Base-by-base conservation (phyloP, 2,888 invertebrate genomes). In the Trachelus tabidus region DNA sequence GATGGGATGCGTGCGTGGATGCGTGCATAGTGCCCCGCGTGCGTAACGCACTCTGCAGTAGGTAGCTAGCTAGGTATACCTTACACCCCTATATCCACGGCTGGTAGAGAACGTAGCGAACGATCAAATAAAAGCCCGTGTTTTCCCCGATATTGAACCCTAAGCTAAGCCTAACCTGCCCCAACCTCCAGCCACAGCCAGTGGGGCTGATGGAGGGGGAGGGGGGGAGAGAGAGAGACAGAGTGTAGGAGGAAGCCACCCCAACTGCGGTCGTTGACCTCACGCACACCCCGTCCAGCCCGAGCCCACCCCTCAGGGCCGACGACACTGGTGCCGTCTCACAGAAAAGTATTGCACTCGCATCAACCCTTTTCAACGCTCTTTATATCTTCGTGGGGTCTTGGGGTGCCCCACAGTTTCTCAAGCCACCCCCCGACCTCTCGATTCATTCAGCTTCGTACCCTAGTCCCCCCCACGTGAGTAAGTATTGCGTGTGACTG, bases 121-220 rank as follows among this genome's bases (percentile, higher is more conserved):
- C 89, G 88, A 88, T 89, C 88, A 88, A 89, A 90, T 90, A 90
- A 88, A 90, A 88, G 88, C 85, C 83, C 87, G 85, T 87, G 88
- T 87, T 89, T 87, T 87, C 85, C 86, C 87, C 88, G 88, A 88
- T 90, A 90, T 89, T 88, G 90, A 90, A 87, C 88, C 89, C 87
- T 88, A 87, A 89, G 89, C 89, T 88, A 86, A 88, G 89, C 89
- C 90, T 89, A 90, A 89, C 90, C 90, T 90, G 87, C 87, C 90
- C 85, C 90, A 90, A 89, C 87, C 87, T 85, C 83, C 87, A 73
- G 81, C 84, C 87, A 84, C 87, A 85, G 84, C 40, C 87, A 84
- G 85, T 85, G 86, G 85, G 84, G 85, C 82, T 83, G 76, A 76
- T 75, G 75, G 75, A 31, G 78, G 73, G 75, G n/a, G 78, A 75